Percentiles rank a stretch among this genome's conserved stretches.
Conservation (phyloP, 2,113 vertebrate species). For the Ceuthmochares aereus region DNA sequence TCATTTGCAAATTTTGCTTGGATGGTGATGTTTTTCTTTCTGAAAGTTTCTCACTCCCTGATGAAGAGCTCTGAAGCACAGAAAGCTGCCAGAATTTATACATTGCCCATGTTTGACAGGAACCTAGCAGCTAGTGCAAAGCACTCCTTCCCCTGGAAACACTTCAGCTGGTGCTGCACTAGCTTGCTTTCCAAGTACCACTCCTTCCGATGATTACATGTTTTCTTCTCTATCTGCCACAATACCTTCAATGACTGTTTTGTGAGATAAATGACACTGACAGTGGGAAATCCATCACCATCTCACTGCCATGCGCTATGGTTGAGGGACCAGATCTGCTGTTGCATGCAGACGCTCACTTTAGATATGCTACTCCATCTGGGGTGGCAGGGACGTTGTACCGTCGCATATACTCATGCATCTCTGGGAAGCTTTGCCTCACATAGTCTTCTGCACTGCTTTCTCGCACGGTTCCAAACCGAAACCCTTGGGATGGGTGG, state of each 20-base stretch:
- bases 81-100: constrained; percentile 14
- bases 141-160: neutral
- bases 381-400: constrained; percentile 89
- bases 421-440: constrained; percentile 90
- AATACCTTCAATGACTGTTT: neutral
- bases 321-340: neutral
- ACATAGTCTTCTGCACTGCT: constrained; percentile 91
- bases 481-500: constrained; percentile 90
- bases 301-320: neutral
- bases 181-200: neutral
- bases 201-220: neutral
- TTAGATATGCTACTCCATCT: constrained; percentile 82
- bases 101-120: neutral
- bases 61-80: neutral
- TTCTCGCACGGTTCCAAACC: constrained; percentile 88
- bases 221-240: neutral
- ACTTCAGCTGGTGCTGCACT: constrained; percentile 9
- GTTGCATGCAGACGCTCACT: constrained; percentile 76
- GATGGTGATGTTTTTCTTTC: neutral
- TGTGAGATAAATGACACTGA: neutral
- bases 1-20: neutral
- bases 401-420: constrained; percentile 91
- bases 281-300: neutral
- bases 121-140: neutral
- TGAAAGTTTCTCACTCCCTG: neutral